A percentile compares a stretch with the other conserved stretches of the same genome.
Evolutionary conservation across 2,888 invertebrate genomes (phyloP).

Genomic region (Cephus runcator): DNA sequence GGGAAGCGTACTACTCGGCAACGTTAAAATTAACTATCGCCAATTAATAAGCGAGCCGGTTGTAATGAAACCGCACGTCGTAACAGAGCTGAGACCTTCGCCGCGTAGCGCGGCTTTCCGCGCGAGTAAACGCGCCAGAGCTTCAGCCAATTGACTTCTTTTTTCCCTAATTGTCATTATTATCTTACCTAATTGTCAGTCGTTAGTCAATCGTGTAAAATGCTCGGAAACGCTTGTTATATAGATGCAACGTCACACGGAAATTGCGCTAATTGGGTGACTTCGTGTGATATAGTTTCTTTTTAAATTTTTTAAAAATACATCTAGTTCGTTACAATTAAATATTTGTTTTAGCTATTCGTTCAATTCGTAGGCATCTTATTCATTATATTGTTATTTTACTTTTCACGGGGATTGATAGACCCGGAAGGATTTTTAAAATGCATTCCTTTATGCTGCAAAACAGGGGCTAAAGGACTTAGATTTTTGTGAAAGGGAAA

Average conservation of each 20-base stretch:
- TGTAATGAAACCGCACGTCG: neutral
- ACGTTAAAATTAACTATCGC: conserved; percentile 4
- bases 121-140: neutral
- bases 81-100: neutral
- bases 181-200: neutral
- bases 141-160: neutral
- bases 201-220: neutral
- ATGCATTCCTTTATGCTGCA: neutral
- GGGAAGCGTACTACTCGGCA: neutral
- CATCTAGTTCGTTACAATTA: too few species aligned
- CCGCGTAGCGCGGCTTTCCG: neutral
- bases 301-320: too few species aligned
- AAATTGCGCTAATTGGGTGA: neutral
- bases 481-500: neutral
- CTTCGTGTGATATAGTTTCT: neutral
- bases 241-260: neutral
- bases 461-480: neutral
- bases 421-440: neutral
- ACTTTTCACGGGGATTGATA: neutral
- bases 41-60: conserved; percentile 1
- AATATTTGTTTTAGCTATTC: too few species aligned
- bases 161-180: conserved; percentile 1
- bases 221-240: neutral
- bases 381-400: neutral
- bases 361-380: too few species aligned